Percentiles rank a stretch among this genome's conserved stretches.
phyloP scores from a whole-genome alignment of 1,140 invertebrate species.

The Zaprionus africanus region DNA sequence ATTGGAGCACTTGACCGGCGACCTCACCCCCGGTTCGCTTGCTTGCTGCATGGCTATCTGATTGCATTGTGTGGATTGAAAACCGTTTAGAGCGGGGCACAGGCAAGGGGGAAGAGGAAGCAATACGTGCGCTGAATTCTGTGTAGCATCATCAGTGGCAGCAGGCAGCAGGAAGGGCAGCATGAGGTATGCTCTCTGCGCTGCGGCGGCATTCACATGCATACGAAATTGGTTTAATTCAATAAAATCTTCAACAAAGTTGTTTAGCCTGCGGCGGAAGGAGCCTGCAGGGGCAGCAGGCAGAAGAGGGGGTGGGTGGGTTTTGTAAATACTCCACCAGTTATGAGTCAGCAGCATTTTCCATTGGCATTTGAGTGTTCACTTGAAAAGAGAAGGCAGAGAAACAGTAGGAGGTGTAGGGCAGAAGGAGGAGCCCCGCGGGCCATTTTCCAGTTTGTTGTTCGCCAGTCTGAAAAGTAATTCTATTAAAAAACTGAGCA shows the following conservation, averaged over 20 bases:
- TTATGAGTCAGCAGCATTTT: constrained; percentile 70
- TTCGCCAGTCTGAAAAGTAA: constrained; percentile 65
- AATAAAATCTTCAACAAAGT: constrained; percentile 65
- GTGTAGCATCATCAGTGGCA: constrained; percentile 11
- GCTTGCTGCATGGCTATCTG: constrained; percentile 56
- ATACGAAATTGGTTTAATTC: constrained; percentile 76
- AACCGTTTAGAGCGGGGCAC: constrained; percentile 57
- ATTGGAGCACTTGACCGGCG: constrained; percentile 20
- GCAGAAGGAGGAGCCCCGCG: constrained; percentile 18
- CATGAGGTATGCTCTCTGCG: background rate
- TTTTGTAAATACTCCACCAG: constrained; percentile 1
- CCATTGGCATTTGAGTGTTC: constrained; percentile 35
- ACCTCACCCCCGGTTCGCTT: no score
- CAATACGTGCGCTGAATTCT: constrained; percentile 65
- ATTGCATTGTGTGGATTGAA: constrained; percentile 74
- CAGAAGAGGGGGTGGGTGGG: background rate
- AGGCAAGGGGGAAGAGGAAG: background rate
- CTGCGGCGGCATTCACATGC: constrained; percentile 35
- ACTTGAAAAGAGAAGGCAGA: constrained; percentile 1
- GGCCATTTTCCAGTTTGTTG: constrained; percentile 56
- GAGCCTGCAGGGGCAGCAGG: background rate
- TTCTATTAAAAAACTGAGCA: constrained; percentile 65
- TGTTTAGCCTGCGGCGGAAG: constrained; percentile 36
- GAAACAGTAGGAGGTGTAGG: background rate
- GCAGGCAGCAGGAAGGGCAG: background rate